Evolutionary conservation across 2,888 invertebrate genomes (phyloP).

Genomic region (Chrysina gloriosa): DNA sequence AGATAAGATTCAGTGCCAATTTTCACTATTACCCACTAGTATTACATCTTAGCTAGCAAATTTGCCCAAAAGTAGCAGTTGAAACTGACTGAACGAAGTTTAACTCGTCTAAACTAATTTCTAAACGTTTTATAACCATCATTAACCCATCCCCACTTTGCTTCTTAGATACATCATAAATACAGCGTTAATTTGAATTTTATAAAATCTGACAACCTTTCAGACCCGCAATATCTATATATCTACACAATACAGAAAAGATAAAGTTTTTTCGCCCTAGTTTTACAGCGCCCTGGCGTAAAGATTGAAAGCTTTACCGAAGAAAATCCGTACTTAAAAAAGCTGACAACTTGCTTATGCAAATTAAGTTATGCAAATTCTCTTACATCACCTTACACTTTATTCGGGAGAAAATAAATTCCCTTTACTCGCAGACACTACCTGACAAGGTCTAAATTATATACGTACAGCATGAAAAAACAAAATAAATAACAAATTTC

Average conservation of each 20-base stretch:
- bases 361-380: slow-evolving; percentile 31
- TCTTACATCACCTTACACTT: slow-evolving; percentile 17
- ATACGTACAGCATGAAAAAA: slow-evolving; percentile 47
- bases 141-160: no score
- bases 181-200: no score
- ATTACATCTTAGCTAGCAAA: no score
- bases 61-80: no score
- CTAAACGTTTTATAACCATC: no score
- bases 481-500: slow-evolving; percentile 52
- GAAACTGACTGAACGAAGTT: no score
- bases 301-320: neutral
- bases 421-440: slow-evolving; percentile 25
- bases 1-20: no score
- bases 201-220: neutral
- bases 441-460: slow-evolving; percentile 22
- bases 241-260: neutral
- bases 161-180: no score
- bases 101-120: no score
- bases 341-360: slow-evolving; percentile 18
- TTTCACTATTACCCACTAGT: no score
- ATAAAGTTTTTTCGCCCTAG: neutral
- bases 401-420: slow-evolving; percentile 22
- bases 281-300: slow-evolving; percentile 6
- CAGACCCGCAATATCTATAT: neutral
- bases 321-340: slow-evolving; percentile 24